These are phyloP conservation scores for Vanessa tameamea DNA, from an alignment of 1,140 invertebrate species.

Conservation along the genomic window DNA sequence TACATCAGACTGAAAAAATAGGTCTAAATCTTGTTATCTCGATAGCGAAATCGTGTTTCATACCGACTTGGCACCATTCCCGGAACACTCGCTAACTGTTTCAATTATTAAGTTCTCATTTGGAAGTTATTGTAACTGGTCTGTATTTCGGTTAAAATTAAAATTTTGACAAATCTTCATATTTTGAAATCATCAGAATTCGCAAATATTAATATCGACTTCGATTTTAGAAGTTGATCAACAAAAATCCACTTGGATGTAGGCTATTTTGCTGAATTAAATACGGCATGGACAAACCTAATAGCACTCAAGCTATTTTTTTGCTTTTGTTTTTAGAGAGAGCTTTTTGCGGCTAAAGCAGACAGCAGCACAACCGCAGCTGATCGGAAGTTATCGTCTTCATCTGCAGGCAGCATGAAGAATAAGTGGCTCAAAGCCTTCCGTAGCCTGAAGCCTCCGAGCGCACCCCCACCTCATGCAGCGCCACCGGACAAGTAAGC, in stretches of 20 bases:
- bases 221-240: too few species aligned
- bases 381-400: slow-evolving; percentile 92
- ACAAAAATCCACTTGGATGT: too few species aligned
- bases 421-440: slow-evolving; percentile 99
- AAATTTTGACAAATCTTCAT: too few species aligned
- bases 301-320: neutral
- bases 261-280: too few species aligned
- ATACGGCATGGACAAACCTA: too few species aligned
- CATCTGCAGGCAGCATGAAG: slow-evolving; percentile 94
- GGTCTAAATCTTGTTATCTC: slow-evolving; percentile 17
- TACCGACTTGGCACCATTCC: slow-evolving; percentile 30
- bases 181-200: too few species aligned
- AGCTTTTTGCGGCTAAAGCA: slow-evolving; percentile 90
- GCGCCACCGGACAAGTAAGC: slow-evolving; percentile 81
- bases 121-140: too few species aligned
- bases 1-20: slow-evolving; percentile 16
- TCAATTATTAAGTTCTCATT: slow-evolving; percentile 11
- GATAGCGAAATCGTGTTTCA: slow-evolving; percentile 18
- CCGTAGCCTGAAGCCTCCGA: slow-evolving; percentile 93
- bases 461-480: slow-evolving; percentile 81
- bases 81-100: slow-evolving; percentile 16
- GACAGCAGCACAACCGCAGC: slow-evolving; percentile 82
- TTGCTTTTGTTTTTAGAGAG: slow-evolving; percentile 86
- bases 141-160: too few species aligned
- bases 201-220: too few species aligned